A percentile compares a stretch with the other conserved stretches of the same genome.
Evolutionary conservation across 2,888 invertebrate genomes (phyloP).

Genomic region (Cremastinae sp.): DNA sequence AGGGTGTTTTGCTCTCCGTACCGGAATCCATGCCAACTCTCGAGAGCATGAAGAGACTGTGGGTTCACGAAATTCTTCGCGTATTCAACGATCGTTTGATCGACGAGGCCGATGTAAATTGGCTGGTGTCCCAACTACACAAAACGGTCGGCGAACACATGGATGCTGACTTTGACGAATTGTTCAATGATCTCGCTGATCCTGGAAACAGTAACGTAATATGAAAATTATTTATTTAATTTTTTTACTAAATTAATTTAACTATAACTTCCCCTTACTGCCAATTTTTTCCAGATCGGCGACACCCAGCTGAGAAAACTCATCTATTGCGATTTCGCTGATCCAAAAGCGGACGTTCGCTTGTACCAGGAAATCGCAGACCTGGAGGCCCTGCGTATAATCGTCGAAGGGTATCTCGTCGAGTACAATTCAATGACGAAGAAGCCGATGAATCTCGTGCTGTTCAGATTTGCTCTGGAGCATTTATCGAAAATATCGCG

Average conservation of each 20-base stretch:
- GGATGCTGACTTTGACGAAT: constrained; percentile 85
- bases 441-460: constrained; percentile 96
- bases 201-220: constrained; percentile 68
- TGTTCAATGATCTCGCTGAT: constrained; percentile 86
- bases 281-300: constrained; percentile 82
- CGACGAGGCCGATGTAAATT: constrained; percentile 90
- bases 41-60: constrained; percentile 92
- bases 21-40: constrained; percentile 95
- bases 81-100: constrained; percentile 96
- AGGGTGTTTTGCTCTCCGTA: constrained; percentile 95
- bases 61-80: constrained; percentile 96
- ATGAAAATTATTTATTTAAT: constrained; percentile 3
- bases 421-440: constrained; percentile 98
- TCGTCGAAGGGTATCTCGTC: constrained; percentile 93
- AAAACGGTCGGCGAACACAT: constrained; percentile 83
- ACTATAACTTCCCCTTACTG: too few relatives aligned
- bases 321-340: constrained; percentile 96
- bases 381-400: constrained; percentile 88
- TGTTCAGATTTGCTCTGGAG: constrained; percentile 96
- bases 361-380: constrained; percentile 94
- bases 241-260: neutral
- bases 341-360: constrained; percentile 94
- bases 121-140: constrained; percentile 89
- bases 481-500: constrained; percentile 95
- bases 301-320: constrained; percentile 92